Percentiles rank a stretch among this genome's conserved stretches.
Conservation (phyloP, 35 echinoderm and acorn worm genomes). For the Acanthaster planci region DNA sequence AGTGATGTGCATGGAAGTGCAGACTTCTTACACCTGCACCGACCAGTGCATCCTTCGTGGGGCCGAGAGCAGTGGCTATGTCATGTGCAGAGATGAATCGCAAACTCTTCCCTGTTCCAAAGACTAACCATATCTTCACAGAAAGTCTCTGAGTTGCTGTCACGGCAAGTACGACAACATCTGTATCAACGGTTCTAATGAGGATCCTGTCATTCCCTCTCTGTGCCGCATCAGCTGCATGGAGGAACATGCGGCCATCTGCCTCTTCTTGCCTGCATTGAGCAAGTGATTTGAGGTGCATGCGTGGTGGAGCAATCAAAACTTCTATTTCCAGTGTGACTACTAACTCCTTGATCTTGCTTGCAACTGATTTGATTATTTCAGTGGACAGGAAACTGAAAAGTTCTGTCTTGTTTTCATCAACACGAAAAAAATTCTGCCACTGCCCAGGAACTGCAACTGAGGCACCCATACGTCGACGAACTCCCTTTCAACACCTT, state of each 20-base stretch:
- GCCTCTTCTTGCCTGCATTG: conserved; percentile 46
- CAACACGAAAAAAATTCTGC: conserved; percentile 27
- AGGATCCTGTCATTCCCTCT: neutral
- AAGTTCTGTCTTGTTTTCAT: conserved; percentile 23
- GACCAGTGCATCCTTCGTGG: neutral
- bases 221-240: neutral
- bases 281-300: neutral
- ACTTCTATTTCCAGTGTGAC: neutral
- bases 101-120: conserved; percentile 4
- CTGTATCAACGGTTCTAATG: conserved; percentile 16
- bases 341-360: neutral
- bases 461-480: neutral
- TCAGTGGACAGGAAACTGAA: neutral
- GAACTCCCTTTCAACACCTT: conserved; percentile 19
- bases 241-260: conserved; percentile 25
- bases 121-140: conserved; percentile 20
- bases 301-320: neutral
- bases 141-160: neutral
- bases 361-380: neutral
- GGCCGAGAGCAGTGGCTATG: neutral
- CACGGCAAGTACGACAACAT: conserved; percentile 33
- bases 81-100: conserved; percentile 25
- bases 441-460: conserved; percentile 13
- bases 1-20: no score
- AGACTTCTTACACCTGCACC: neutral